Evolutionary conservation across 2,888 invertebrate genomes (phyloP), one percentile per base, ranked within the genome.

Genomic region (Acrobasis consociella): DNA sequence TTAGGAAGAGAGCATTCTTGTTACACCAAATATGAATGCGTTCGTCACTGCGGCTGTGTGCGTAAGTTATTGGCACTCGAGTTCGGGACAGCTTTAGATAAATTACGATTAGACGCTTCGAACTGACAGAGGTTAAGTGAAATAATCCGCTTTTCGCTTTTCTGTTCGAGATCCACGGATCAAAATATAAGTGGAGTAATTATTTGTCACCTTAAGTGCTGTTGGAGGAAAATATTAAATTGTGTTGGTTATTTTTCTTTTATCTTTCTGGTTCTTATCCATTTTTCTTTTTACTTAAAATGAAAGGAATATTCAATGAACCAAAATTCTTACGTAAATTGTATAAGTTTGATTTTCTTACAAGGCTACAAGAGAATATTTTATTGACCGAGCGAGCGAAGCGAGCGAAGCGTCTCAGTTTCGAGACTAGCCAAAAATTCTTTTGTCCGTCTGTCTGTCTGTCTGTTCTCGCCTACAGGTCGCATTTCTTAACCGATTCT

Each of bases 161-260:
- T 22, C 22, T 22, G 22, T 22, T 16, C 16, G 9, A n/a, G 15
- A 38, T 22, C 51, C 37, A 38, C 53, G 53, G 55, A 55, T 55
- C 55, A 55, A 55, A 55, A 55, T 55, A 39, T 55, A 55, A 55
- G 55, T 55, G 55, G 55, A 55, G 55, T 55, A 55, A 55, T 55
- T 55, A 55, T 55, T 53, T 53, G 53, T 53, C 53, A 55, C 16
- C 55, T 55, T 55, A 16, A 55, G 55, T 11, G 22, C 52, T 7
- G 31, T 53, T 37, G 37, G 53, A 46, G 11, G 53, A n/a, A 38
- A 53, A 53, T 52, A 8, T 53, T 37, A 7, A 53, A n/a, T 15
- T 53, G 17, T 51, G 51, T 51, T 51, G 5, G 11, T 22, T 22
- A 22, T 22, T 22, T 8, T 22, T 22, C 50, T 7, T 31, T 8